Conservation (phyloP, 2,888 invertebrate genomes). For the Machimus atricapillus region DNA sequence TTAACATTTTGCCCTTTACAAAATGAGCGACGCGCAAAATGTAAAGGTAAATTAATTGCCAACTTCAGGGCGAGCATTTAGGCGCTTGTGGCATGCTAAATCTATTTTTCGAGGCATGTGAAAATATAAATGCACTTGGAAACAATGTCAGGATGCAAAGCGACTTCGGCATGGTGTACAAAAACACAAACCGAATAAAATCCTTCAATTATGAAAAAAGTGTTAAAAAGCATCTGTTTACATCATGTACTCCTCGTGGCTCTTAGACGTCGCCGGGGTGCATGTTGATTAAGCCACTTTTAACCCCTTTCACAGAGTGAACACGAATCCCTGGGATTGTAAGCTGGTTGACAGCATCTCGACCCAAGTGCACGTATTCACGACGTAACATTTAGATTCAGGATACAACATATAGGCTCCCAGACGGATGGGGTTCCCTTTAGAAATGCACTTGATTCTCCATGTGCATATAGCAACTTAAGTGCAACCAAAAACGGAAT, state of each 20-base stretch:
- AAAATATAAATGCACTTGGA: constrained; percentile 23
- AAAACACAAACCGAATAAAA: constrained; percentile 39
- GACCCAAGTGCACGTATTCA: constrained; percentile 40
- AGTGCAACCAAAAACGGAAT: constrained; percentile 46
- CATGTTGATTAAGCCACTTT: constrained; percentile 47
- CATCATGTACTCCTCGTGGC: constrained; percentile 38
- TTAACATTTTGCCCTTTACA: neutral
- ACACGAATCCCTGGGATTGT: constrained; percentile 42
- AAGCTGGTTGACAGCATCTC: constrained; percentile 39
- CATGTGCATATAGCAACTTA: constrained; percentile 45
- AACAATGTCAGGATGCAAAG: constrained; percentile 34
- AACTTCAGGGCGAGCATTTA: neutral
- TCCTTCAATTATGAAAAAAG: constrained; percentile 40
- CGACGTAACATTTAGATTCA: constrained; percentile 31
- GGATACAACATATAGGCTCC: constrained; percentile 36
- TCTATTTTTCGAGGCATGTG: constrained; percentile 6
- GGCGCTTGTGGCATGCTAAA: neutral
- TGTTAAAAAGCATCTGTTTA: constrained; percentile 40
- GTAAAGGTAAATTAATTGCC: neutral
- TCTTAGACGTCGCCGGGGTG: constrained; percentile 46
- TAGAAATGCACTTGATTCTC: constrained; percentile 46
- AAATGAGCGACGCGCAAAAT: neutral
- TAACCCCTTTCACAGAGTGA: constrained; percentile 40
- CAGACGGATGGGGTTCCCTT: constrained; percentile 43
- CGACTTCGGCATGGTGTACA: constrained; percentile 19